Percentiles rank a stretch among this genome's conserved stretches.
phyloP scores from a whole-genome alignment of 2,113 vertebrate species.

The Edolisoma coerulescens region DNA sequence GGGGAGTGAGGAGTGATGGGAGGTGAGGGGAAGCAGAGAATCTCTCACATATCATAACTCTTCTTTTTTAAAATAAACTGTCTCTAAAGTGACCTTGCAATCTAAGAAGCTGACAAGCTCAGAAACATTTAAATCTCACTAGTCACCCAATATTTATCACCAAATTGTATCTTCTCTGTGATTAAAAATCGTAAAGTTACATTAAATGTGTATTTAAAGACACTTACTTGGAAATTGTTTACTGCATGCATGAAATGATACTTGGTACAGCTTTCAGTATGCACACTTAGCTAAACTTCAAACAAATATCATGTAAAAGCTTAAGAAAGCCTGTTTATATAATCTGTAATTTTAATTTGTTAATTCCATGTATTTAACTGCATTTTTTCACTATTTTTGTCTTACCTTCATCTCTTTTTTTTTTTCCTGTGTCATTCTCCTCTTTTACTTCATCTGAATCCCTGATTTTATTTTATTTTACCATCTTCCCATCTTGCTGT shows the following conservation, averaged over 20 bases:
- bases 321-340: background rate
- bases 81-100: background rate
- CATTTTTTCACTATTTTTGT: constrained; percentile 57
- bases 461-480: constrained; percentile 44
- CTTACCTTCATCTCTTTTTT: constrained; percentile 63
- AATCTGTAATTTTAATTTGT: background rate
- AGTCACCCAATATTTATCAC: background rate
- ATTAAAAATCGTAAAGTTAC: background rate
- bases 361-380: constrained; percentile 15
- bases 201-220: background rate
- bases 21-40: background rate
- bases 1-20: background rate
- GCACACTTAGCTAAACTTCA: background rate
- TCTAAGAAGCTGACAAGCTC: background rate
- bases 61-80: background rate
- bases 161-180: background rate
- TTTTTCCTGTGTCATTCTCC: constrained; percentile 58
- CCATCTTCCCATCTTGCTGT: constrained; percentile 68
- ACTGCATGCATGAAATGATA: constrained; percentile 21
- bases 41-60: background rate
- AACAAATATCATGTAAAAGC: background rate
- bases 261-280: background rate
- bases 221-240: background rate
- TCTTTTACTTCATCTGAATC: constrained; percentile 59
- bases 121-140: background rate